Conservation (phyloP, 2,797 vertebrate genomes). For the Poeciliopsis gracilis region DNA sequence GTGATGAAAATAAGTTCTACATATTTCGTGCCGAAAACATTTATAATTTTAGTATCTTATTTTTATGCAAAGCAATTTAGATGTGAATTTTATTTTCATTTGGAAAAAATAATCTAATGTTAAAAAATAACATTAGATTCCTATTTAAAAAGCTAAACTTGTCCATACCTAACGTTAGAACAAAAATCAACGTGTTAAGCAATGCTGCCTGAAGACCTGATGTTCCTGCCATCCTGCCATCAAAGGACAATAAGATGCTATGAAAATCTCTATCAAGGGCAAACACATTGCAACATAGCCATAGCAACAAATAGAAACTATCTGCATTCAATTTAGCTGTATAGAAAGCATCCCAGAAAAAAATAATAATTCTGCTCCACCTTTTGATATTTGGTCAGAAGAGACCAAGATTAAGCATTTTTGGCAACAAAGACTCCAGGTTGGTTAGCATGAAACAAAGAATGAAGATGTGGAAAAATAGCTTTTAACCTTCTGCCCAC, state of each 20-base stretch:
- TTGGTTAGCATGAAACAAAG: background rate
- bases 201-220: background rate
- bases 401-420: background rate
- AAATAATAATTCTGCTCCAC: background rate
- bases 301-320: background rate
- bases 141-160: background rate
- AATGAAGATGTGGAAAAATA: too few relatives aligned
- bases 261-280: background rate
- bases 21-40: background rate
- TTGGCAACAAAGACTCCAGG: background rate
- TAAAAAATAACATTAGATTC: background rate
- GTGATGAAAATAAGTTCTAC: conserved; percentile 6
- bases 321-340: background rate
- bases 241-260: background rate
- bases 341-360: background rate
- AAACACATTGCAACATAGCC: background rate
- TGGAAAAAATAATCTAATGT: background rate
- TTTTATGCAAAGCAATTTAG: background rate
- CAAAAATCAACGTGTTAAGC: background rate
- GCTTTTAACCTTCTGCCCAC: background rate
- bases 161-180: background rate
- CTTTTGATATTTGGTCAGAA: background rate
- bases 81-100: background rate
- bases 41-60: background rate
- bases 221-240: background rate